phyloP scores from a whole-genome alignment of 2,113 vertebrate species.

The Rousettus leschenaultii region DNA sequence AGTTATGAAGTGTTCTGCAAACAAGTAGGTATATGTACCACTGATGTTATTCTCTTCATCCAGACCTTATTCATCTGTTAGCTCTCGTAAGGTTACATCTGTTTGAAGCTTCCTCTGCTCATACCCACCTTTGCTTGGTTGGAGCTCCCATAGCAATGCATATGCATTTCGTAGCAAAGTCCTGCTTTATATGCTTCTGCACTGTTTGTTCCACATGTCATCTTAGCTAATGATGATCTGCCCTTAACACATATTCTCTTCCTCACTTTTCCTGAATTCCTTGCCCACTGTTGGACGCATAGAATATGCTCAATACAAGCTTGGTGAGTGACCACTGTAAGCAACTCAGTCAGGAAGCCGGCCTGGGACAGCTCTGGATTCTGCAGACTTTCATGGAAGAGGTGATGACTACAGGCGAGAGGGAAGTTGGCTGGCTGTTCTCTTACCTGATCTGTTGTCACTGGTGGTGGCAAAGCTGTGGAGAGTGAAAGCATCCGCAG shows the following conservation, averaged over 20 bases:
- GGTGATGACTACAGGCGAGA: neutral
- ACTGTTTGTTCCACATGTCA: neutral
- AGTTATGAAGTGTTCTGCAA: neutral
- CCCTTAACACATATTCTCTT: neutral
- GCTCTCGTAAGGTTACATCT: neutral
- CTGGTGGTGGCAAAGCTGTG: slow-evolving; percentile 77
- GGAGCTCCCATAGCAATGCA: neutral
- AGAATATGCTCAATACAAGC: neutral
- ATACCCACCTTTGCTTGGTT: neutral
- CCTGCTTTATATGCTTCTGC: neutral
- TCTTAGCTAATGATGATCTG: neutral
- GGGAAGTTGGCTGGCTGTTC: neutral
- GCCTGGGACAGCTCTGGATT: neutral
- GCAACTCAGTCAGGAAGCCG: neutral
- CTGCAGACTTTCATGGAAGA: neutral
- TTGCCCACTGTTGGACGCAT: neutral
- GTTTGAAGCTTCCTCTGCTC: neutral
- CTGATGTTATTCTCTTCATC: neutral
- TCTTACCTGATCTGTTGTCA: slow-evolving; percentile 81
- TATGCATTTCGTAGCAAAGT: neutral
- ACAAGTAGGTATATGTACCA: neutral
- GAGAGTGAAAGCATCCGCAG: slow-evolving; percentile 88
- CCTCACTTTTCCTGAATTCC: neutral
- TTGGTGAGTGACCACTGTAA: neutral
- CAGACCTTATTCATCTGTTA: neutral